A percentile compares a stretch with the other conserved stretches of the same genome.
phyloP scores from a whole-genome alignment of 35 echinoderm and acorn worm species.

The Anneissia japonica region DNA sequence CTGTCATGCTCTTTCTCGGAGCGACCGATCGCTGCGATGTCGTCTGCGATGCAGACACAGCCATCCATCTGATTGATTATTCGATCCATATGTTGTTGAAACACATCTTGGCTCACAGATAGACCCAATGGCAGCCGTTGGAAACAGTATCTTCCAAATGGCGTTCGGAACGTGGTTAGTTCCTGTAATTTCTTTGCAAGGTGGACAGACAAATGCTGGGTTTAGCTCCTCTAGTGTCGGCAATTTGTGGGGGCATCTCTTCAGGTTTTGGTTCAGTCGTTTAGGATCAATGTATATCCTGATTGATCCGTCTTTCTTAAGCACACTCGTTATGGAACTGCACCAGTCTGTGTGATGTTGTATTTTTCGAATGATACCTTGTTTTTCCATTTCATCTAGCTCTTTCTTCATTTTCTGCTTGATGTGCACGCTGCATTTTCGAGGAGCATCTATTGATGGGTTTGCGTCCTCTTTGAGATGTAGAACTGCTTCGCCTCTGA shows the following conservation, averaged over 20 bases:
- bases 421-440: conserved; percentile 43
- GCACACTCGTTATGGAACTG: conserved; percentile 29
- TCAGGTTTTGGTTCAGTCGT: conserved; percentile 41
- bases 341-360: neutral
- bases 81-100: conserved; percentile 43
- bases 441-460: conserved; percentile 16
- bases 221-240: conserved; percentile 35
- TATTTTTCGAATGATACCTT: conserved; percentile 26
- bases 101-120: conserved; percentile 57
- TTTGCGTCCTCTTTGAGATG: conserved; percentile 21
- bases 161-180: conserved; percentile 56
- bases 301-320: conserved; percentile 32
- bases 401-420: conserved; percentile 36
- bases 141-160: conserved; percentile 66
- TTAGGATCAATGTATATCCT: conserved; percentile 59
- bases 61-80: conserved; percentile 51
- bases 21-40: conserved; percentile 43
- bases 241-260: conserved; percentile 52
- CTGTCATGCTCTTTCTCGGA: conserved; percentile 38
- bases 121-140: conserved; percentile 56
- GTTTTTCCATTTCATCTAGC: conserved; percentile 39
- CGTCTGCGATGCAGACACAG: conserved; percentile 58
- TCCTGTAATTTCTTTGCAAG: conserved; percentile 23
- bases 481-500: conserved; percentile 17
- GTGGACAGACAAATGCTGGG: conserved; percentile 32